Evolutionary conservation across 2,888 invertebrate species (phyloP), one percentile per base, ranked within the genome.

Genomic region (Calameuta filiformis): DNA sequence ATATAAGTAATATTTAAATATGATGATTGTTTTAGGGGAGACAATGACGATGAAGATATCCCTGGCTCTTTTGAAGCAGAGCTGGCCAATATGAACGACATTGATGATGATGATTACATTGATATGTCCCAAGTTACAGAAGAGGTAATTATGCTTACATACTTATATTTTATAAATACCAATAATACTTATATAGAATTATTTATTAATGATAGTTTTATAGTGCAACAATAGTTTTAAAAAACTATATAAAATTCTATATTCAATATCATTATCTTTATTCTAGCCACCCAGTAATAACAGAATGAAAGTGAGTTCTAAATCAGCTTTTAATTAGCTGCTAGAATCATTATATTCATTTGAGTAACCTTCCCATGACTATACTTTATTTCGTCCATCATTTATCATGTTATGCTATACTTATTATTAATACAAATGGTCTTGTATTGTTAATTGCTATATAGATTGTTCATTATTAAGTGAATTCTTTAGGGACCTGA

Each of bases 41-140:
- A 90, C 71, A 92, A 93, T 30, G 93, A 95, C 68, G 95, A 95
- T 73, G 95, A 95, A 40, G 94, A 94, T 78, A 94, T 93, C 82
- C 92, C 93, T 68, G 92, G 92, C 80, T 93, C 92, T 81, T 96
- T 96, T 91, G 96, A 96, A 91, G 94, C 94, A 11, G 95, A 95
- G 86, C 92, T 96, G 83, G 95, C 95, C 75, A 92, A 92, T 81
- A 94, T 96, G 94, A 95, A 95, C 81, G 92, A 92, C n/a, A 91
- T 92, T 79, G 94, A 94, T 78, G 90, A 93, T 75, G 91, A 94
- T 84, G 91, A 94, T 84, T 92, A 92, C 80, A 92, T 92, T 77
- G 91, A 93, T 11, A 91, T 92, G 78, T 92, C 93, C 81, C 89
- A 93, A 76, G 86, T 93, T 73, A 90, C 94, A 68, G 95, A 93